phyloP scores from a whole-genome alignment of 2,113 vertebrate species.

The Cheirogaleus medius region DNA sequence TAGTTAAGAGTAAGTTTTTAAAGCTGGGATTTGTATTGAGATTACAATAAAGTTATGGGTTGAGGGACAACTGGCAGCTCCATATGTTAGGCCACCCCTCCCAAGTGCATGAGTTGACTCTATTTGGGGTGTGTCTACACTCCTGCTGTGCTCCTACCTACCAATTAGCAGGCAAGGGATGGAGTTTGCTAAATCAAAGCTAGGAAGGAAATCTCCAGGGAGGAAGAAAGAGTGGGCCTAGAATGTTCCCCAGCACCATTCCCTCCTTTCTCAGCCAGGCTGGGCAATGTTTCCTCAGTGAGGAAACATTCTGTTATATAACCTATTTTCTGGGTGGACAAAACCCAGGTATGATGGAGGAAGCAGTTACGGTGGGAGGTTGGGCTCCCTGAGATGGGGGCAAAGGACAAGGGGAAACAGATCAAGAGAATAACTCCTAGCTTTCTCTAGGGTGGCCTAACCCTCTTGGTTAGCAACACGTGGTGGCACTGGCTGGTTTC shows the following conservation, averaged over 20 bases:
- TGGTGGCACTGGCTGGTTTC: not conserved
- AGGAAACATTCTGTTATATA: not conserved
- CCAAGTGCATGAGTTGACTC: not conserved
- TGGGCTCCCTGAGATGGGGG: not conserved
- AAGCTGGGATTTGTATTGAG: not conserved
- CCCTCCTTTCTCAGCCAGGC: not conserved
- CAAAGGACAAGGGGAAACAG: not conserved
- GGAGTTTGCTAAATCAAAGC: not conserved
- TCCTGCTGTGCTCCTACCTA: not conserved
- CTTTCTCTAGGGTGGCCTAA: not conserved
- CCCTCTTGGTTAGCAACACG: not conserved
- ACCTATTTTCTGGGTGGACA: not conserved
- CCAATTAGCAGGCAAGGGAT: not conserved
- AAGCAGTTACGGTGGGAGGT: not conserved
- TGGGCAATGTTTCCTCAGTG: not conserved
- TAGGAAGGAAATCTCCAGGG: not conserved
- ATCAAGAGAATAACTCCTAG: not conserved
- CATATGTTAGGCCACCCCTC: not conserved
- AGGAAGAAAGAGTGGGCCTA: not conserved
- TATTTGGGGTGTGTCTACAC: not conserved
- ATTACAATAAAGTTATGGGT: not conserved
- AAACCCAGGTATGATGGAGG: not conserved
- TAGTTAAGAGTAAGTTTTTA: not conserved
- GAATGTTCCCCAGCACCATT: not conserved
- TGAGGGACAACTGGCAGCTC: not conserved